Evolutionary conservation across 1,140 invertebrate species (phyloP), one percentile per base, ranked within the genome.

Genomic region (Hydropsyche tenuis): DNA sequence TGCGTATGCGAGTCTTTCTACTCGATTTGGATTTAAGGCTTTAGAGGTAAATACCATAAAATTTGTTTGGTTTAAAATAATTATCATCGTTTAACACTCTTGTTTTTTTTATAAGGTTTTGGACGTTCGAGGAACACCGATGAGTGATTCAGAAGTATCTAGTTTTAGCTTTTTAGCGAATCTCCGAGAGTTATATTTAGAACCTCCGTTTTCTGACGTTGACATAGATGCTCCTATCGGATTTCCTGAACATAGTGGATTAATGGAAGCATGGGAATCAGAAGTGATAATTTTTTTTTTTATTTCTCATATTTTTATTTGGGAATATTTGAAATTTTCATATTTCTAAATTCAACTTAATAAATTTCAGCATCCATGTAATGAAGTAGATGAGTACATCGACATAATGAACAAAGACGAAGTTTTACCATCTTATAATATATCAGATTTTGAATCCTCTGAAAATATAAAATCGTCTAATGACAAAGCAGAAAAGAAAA

Each of bases 1-100:
- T 14, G 90, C 91, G 0, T 93, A 93, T 81, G 87, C 89, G 14
- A 91, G 90, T 78, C 86, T 93, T 46, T 89, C 91, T 0, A 87
- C 89, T 7, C 83, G 89, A 78, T 91, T 91, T 81, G 91, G 92
- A n/a, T 92, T 93, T 77, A 73, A 71, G 25, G 25, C 63, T 45
- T 72, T 77, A 16, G 56, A 77, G 62, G 76, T 75, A 48, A 22
- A 7, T 53, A n/a, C n/a, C n/a, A n/a, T n/a, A 6, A 12, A 71
- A 16, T 25, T 16, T 7, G n/a, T n/a, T n/a, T 48, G 12, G 9
- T 42, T 63, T 37, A 53, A 30, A 60, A 30, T 43, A 60, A 9
- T 75, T 48, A 56, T 30, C 22, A 6, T 27, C n/a, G 7, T 6
- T 23, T 51, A n/a, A n/a, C n/a, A n/a, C n/a, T n/a, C n/a, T n/a